These are phyloP conservation scores for Ricordea florida DNA, from an alignment of 92 coral and sea anemone species.

Conservation along the genomic window DNA sequence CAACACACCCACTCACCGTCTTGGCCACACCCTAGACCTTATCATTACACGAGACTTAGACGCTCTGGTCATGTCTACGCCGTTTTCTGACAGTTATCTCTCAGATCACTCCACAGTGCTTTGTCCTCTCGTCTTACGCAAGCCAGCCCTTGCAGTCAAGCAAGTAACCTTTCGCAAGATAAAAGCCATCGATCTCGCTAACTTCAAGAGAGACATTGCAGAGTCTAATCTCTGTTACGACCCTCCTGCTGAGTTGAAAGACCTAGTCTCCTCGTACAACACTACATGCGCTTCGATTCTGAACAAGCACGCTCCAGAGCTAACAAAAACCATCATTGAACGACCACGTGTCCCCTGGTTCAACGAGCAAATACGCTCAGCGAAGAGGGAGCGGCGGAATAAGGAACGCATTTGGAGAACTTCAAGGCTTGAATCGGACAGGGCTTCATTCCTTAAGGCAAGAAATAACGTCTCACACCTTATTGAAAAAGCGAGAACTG, in stretches of 20 bases:
- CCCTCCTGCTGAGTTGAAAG: slow-evolving; percentile 23
- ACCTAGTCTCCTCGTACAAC: too few species aligned
- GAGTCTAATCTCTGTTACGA: slow-evolving; percentile 28
- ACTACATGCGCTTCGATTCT: too few species aligned
- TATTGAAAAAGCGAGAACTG: too few species aligned
- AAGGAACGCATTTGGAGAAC: too few species aligned
- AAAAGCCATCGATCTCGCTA: slow-evolving; percentile 36
- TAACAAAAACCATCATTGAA: slow-evolving; percentile 25
- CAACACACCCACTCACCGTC: slow-evolving; percentile 35
- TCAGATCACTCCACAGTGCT: slow-evolving; percentile 47
- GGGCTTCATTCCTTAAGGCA: too few species aligned
- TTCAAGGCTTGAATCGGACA: too few species aligned
- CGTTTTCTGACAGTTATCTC: slow-evolving; percentile 34
- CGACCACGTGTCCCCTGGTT: slow-evolving; percentile 47
- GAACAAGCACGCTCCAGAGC: too few species aligned
- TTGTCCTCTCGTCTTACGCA: slow-evolving; percentile 11
- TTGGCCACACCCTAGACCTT: slow-evolving; percentile 41
- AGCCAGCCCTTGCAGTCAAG: slow-evolving; percentile 35
- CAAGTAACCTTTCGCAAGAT: slow-evolving; percentile 44
- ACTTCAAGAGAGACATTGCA: slow-evolving; percentile 28
- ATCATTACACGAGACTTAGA: slow-evolving; percentile 33
- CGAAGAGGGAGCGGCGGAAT: slow-evolving; percentile 20
- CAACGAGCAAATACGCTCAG: slow-evolving; percentile 19
- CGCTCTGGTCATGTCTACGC: slow-evolving; percentile 35
- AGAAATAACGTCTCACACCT: too few species aligned